Evolutionary conservation across 2,888 invertebrate genomes (phyloP).

Genomic region (Itoplectis maculator): DNA sequence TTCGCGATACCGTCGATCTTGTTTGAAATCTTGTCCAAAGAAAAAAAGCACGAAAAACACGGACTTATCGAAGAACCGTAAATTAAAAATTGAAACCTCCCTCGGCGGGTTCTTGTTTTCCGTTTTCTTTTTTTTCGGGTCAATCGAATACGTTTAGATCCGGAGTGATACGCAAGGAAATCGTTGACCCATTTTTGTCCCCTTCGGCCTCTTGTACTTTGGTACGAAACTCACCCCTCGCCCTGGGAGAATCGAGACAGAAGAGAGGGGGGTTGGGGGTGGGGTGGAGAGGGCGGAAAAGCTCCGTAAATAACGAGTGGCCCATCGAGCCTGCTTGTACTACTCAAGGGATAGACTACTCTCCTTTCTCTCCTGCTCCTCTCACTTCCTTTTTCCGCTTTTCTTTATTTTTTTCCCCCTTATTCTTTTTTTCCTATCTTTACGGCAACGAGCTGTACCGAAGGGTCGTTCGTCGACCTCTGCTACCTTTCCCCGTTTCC

Average conservation of each 20-base stretch:
- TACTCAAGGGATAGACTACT: conserved; percentile 43
- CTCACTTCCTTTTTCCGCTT: conserved; percentile 26
- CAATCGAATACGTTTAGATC: conserved; percentile 54
- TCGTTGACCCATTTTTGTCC: conserved; percentile 54
- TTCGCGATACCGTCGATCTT: too few species aligned
- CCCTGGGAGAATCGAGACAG: conserved; percentile 15
- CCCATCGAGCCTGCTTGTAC: conserved; percentile 58
- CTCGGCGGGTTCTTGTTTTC: conserved; percentile 10
- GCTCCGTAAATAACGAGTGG: conserved; percentile 62
- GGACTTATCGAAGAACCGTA: conserved; percentile 22
- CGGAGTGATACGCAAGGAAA: conserved; percentile 44
- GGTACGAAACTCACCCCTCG: conserved; percentile 15
- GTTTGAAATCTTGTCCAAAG: too few species aligned
- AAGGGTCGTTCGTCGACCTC: conserved; percentile 31
- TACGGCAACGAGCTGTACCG: background rate
- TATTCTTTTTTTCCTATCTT: conserved; percentile 11
- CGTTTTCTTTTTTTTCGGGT: conserved; percentile 54
- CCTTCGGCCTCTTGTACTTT: conserved; percentile 35
- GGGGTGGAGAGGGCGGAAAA: conserved; percentile 36
- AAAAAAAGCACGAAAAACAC: conserved; percentile 1
- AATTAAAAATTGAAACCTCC: conserved; percentile 33
- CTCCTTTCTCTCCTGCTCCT: conserved; percentile 29
- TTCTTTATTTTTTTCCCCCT: conserved; percentile 34
- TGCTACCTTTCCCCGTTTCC: background rate
- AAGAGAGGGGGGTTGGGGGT: background rate